Conservation (phyloP, 2,797 vertebrate genomes). For the Lemur catta region DNA sequence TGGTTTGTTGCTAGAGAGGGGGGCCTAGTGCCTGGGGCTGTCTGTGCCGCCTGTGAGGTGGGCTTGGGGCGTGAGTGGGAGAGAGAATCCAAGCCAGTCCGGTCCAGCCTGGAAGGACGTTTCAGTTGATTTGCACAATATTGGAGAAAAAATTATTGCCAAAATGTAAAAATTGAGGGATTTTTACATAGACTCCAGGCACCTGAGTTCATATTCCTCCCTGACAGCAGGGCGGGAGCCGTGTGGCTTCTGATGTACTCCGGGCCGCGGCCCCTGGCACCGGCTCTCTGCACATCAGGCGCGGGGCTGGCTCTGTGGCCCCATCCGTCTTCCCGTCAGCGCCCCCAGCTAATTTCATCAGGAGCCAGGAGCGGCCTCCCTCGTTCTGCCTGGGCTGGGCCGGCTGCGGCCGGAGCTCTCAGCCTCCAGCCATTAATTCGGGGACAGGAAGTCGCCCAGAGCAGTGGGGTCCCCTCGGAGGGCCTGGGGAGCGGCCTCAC, state of each 20-base stretch:
- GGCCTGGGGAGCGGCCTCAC: neutral
- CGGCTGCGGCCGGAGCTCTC: neutral
- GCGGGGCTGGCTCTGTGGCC: neutral
- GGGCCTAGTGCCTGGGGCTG: rapidly evolving
- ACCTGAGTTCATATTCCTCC: neutral
- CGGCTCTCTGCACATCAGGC: neutral
- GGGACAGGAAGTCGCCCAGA: neutral
- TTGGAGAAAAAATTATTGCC: neutral
- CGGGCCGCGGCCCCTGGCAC: neutral
- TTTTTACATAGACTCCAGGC: neutral
- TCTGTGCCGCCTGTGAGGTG: rapidly evolving
- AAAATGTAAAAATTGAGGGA: neutral
- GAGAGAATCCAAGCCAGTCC: neutral
- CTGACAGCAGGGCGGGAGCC: neutral
- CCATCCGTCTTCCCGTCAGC: neutral
- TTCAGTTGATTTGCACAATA: neutral
- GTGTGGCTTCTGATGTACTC: too few relatives aligned
- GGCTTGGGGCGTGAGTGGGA: neutral
- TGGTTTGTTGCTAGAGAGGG: neutral
- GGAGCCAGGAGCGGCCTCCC: neutral
- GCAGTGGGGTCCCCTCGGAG: rapidly evolving
- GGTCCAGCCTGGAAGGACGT: too few relatives aligned
- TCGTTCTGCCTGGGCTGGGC: neutral
- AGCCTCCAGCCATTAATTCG: neutral
- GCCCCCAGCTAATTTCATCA: neutral